Base-by-base conservation (phyloP, 1,140 invertebrate species). In the Eriosoma lanigerum region DNA sequence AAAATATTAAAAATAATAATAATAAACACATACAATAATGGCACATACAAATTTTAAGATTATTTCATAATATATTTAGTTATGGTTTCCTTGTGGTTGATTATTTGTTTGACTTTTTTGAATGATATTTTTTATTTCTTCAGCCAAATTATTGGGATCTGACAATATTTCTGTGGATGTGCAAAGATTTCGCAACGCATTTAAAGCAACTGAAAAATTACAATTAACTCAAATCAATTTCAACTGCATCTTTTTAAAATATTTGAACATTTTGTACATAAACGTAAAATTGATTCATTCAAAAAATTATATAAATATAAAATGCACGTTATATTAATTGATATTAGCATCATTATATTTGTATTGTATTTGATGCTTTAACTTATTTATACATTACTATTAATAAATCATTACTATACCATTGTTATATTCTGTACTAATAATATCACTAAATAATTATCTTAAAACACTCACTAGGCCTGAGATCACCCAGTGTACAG, bases 81-180 rank as follows among this genome's bases (percentile, higher is more conserved):
- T 78, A 26, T 38, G 29, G 6, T 56, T 76, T 76, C 73, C 73
- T 76, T 44, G 32, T 24, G 48, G 1, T 60, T 78, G 75, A 13
- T 76, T 56, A 24, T 38, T 76, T 44, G 52, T 48, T 24, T 76
- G 72, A 60, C 38, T 62, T 44, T 62, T 78, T 62, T 46, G 56
- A 52, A 81, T 75, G 5, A 81, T 62, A 38, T 66, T 76, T 58
- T 78, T 76, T 32, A 94, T 94, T 89, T 96, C 94, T 82, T 97
- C 94, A 38, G 94, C 93, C 83, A 98, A 88, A 81, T 91, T 90
- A 83, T 91, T 90, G 17, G 96, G 96, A 86, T 95, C 92, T 66
- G 94, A 92, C 72, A 98, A 87, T 84, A 98, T 96, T 85, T 97
- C 96, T 48, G 96, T 98, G 52, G 92, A 92, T 83, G 94, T 97